Evolutionary conservation across 23 tunicate species (phyloP).

Genomic region (Clavelina lepadiformis): DNA sequence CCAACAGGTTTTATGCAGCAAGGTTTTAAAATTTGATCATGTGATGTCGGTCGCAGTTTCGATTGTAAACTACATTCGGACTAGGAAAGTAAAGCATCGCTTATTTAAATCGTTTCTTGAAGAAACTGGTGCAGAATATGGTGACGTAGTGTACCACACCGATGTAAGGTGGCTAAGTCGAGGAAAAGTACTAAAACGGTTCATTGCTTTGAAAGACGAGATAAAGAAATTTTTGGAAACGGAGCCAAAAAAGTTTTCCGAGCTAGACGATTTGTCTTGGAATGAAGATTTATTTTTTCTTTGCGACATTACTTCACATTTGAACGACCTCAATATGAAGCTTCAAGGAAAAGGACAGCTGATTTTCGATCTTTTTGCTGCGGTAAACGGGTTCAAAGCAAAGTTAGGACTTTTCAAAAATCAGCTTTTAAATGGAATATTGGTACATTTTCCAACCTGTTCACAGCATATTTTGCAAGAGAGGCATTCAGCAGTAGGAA

Average conservation of each 20-base stretch:
- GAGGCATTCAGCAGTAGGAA: too few relatives aligned
- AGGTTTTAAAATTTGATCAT: slow-evolving; percentile 19
- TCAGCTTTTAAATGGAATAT: background rate
- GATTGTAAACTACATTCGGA: slow-evolving; percentile 12
- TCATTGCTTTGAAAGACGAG: slow-evolving; percentile 23
- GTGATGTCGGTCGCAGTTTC: slow-evolving; percentile 17
- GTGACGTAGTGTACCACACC: slow-evolving; percentile 16
- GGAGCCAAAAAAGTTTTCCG: slow-evolving; percentile 13
- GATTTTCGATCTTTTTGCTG: slow-evolving; percentile 12
- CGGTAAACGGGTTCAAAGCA: slow-evolving; percentile 11
- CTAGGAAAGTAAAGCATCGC: slow-evolving; percentile 16
- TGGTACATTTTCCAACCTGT: background rate
- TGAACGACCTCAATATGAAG: slow-evolving; percentile 18
- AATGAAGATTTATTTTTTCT: slow-evolving; percentile 16
- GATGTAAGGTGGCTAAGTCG: slow-evolving; percentile 13
- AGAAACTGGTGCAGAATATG: slow-evolving; percentile 12
- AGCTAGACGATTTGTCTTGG: slow-evolving; percentile 11
- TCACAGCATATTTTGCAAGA: background rate
- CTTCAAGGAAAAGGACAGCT: slow-evolving; percentile 18
- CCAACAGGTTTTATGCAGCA: slow-evolving; percentile 25
- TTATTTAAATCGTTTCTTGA: slow-evolving; percentile 6
- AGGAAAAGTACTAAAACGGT: slow-evolving; percentile 18
- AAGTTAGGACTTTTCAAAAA: slow-evolving; percentile 14
- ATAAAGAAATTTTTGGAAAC: slow-evolving; percentile 8
- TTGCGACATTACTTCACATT: slow-evolving; percentile 16